Base-by-base conservation (phyloP, 2,113 vertebrate species). In the Phasianus colchicus region DNA sequence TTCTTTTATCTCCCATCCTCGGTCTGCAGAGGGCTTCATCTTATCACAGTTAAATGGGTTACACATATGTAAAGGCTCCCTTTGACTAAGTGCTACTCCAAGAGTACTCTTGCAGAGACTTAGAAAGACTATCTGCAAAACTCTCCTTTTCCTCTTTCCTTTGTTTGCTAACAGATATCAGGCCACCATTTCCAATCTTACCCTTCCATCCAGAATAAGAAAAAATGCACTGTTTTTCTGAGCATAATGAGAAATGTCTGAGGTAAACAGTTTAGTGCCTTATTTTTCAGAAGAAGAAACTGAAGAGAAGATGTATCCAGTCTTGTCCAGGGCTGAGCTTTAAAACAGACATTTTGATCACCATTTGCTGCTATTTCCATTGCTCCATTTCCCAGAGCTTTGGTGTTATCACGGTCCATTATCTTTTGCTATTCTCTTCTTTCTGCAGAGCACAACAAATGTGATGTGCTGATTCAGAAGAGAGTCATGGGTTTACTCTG, bases 211-310 rank as follows among this genome's bases (percentile, higher is more conserved):
- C 64, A 70, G 63, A 73, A 92, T 24, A 54, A 82, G n/a, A 73
- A 63, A 17, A 69, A 61, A 27, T 7, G 7, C 32, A 24, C 48
- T 58, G 40, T 8, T 66, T 73, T 70, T 36, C 72, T 66, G 40
- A 76, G 36, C 20, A 58, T 58, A 38, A 25, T 36, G 9, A 86
- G 10, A 74, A 74, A 14, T 16, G 50, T 40, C 48, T 61, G 42
- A 86, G 81, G n/a, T 32, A 83, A 52, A 38, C 27, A 30, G n/a
- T n/a, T n/a, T n/a, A n/a, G 25, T n/a, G 17, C 4, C 55, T 93
- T 81, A 42, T 65, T 87, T 95, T 58, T 54, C 45, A 84, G 52
- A 81, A 25, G 47, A 76, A 82, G 61, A 93, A 90, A 85, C 11
- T 21, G 21, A 93, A 57, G 14, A 52, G 13, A 34, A 1, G 3